Evolutionary conservation across 2,888 invertebrate genomes (phyloP), one percentile per base, ranked within the genome.

Genomic region (Muscina levida): DNA sequence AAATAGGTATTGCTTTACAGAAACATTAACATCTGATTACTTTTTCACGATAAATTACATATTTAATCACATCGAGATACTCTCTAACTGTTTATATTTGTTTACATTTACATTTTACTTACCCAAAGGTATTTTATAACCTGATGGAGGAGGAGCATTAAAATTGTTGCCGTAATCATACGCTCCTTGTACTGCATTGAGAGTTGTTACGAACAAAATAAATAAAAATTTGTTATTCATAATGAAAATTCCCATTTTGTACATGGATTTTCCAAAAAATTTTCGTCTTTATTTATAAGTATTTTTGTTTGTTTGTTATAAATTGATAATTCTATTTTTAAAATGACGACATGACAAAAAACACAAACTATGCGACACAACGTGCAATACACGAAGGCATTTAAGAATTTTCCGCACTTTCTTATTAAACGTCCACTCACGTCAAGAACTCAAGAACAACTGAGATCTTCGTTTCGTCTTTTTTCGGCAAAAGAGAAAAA

Each of bases 51-150:
- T n/a, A n/a, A n/a, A n/a, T n/a, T n/a, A n/a, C n/a, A n/a, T n/a
- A n/a, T n/a, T n/a, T n/a, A n/a, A n/a, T n/a, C n/a, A n/a, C n/a
- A n/a, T n/a, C n/a, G n/a, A n/a, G n/a, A n/a, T n/a, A n/a, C n/a
- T n/a, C n/a, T n/a, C n/a, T n/a, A n/a, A n/a, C n/a, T n/a, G n/a
- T n/a, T n/a, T n/a, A n/a, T n/a, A n/a, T n/a, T n/a, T n/a, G n/a
- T n/a, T n/a, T n/a, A n/a, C n/a, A n/a, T n/a, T n/a, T n/a, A n/a
- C n/a, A n/a, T n/a, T n/a, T n/a, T 46, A 26, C 73, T 76, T 72
- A 79, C 82, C 82, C 51, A 83, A 79, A 1, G 79, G 65, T 53
- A 83, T 82, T 8, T 59, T 59, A 48, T 68, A 26, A 68, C 48
- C 71, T 0, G 70, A 22, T 1, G 46, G 57, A 4, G 31, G 6